A percentile compares a stretch with the other conserved stretches of the same genome.
Conservation (phyloP, 2,797 vertebrate genomes). For the Esox lucius region DNA sequence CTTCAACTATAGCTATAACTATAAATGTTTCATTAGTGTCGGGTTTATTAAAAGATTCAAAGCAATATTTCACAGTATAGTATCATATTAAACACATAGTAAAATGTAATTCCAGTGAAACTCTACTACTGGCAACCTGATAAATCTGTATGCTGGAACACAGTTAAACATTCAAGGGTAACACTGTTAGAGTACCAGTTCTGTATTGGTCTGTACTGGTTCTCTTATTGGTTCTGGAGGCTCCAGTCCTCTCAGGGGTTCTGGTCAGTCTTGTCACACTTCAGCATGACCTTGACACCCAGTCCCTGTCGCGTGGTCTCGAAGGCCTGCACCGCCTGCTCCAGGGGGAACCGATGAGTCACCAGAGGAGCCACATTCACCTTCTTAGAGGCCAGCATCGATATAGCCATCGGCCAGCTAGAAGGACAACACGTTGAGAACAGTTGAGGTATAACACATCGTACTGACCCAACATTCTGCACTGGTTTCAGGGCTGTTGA, state of each 20-base stretch:
- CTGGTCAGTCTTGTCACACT: conserved; percentile 88
- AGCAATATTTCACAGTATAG: background rate
- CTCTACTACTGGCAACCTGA: background rate
- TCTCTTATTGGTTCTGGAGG: background rate
- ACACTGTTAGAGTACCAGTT: background rate
- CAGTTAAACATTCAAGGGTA: background rate
- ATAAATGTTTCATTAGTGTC: background rate
- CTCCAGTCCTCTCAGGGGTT: conserved; percentile 72
- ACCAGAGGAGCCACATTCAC: conserved; percentile 91
- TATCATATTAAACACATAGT: background rate
- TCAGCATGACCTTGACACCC: conserved; percentile 96
- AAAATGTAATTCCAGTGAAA: background rate
- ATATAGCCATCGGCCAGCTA: conserved; percentile 94
- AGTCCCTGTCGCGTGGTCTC: conserved; percentile 85
- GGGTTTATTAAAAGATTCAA: background rate
- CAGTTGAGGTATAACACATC: background rate
- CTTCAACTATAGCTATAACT: background rate
- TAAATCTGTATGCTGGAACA: background rate
- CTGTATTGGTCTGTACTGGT: background rate
- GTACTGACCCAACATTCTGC: background rate
- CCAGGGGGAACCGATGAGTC: conserved; percentile 93
- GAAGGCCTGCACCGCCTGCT: conserved; percentile 89
- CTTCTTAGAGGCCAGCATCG: conserved; percentile 86
- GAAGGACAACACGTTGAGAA: conserved; percentile 29
- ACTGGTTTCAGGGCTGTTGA: background rate